Conservation (phyloP, 1,140 invertebrate species). For the Psilanteris sp. region DNA sequence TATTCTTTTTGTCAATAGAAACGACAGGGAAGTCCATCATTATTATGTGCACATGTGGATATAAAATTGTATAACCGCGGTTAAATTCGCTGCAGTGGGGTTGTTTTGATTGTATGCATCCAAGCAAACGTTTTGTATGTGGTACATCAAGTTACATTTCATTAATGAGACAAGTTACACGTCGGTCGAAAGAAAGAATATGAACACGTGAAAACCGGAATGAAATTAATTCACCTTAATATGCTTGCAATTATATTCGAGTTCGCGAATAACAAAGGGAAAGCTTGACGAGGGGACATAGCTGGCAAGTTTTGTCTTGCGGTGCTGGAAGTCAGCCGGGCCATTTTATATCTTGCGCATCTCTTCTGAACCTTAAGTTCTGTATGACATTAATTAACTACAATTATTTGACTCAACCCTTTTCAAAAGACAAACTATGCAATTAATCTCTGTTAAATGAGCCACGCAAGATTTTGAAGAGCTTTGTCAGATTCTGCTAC, state of each 20-base stretch:
- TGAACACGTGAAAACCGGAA: neutral
- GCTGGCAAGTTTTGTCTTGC: neutral
- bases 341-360: conserved; percentile 1
- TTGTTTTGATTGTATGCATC: too few species aligned
- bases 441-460: conserved; percentile 22
- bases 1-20: too few species aligned
- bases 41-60: too few species aligned
- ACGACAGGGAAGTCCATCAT: too few species aligned
- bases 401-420: neutral
- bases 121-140: too few species aligned
- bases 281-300: conserved; percentile 4
- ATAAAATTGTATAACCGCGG: too few species aligned
- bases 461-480: neutral
- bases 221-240: conserved; percentile 19
- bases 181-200: neutral
- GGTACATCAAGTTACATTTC: too few species aligned
- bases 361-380: conserved; percentile 1
- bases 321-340: neutral
- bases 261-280: conserved; percentile 4
- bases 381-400: conserved; percentile 1
- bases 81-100: too few species aligned
- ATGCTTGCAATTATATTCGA: neutral
- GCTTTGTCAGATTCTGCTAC: conserved; percentile 1
- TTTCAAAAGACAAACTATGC: neutral
- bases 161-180: conserved; percentile 21